Conservation (phyloP, 2,113 vertebrate species). For the Tauraco erythrolophus region DNA sequence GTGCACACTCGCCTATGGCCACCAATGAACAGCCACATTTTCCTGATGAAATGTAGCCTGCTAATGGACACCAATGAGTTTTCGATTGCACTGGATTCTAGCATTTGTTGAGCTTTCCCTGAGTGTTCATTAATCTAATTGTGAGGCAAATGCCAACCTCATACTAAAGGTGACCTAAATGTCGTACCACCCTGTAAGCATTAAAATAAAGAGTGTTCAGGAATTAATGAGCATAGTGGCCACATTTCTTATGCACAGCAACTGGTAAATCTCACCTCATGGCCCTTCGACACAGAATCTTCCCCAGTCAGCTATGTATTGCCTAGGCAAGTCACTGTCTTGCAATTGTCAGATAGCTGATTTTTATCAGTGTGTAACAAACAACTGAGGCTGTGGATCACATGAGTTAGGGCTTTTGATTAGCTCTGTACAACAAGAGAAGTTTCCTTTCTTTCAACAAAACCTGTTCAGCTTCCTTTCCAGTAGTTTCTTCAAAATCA, state of each 20-base stretch:
- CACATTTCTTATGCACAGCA: neutral
- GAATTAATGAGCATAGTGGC: constrained; percentile 66
- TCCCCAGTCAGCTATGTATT: neutral
- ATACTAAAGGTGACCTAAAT: constrained; percentile 73
- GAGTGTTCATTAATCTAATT: constrained; percentile 71
- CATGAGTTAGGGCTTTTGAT: neutral
- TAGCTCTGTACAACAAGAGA: neutral
- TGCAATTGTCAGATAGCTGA: neutral
- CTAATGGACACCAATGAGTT: constrained; percentile 8
- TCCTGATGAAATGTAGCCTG: neutral
- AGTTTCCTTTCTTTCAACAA: neutral
- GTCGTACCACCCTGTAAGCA: constrained; percentile 22
- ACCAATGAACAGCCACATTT: neutral
- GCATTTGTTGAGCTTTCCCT: constrained; percentile 54
- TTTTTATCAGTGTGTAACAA: constrained; percentile 14
- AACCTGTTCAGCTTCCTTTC: neutral
- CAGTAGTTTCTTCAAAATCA: neutral
- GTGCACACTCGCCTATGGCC: rapidly evolving
- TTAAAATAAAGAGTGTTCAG: constrained; percentile 59
- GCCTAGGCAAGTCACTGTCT: neutral
- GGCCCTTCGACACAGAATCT: neutral
- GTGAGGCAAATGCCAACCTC: constrained; percentile 70
- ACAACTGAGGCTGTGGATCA: neutral
- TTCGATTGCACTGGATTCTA: constrained; percentile 37
- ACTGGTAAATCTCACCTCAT: neutral